Conservation (phyloP, 2,113 vertebrate species). For the Gymnorhina tibicen region DNA sequence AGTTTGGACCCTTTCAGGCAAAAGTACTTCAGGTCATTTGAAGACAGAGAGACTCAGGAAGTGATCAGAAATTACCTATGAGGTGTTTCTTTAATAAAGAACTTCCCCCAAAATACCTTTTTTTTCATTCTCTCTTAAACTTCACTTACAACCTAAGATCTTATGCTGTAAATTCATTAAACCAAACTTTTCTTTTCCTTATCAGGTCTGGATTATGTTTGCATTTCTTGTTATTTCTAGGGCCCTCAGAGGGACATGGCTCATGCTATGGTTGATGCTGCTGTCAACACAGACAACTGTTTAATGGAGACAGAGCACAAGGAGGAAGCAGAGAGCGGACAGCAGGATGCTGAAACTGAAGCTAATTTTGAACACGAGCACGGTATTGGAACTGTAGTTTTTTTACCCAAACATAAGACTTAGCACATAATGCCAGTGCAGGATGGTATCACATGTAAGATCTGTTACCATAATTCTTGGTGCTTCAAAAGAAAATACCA, state of each 20-base stretch:
- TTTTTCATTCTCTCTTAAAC: background rate
- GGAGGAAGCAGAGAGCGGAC: background rate
- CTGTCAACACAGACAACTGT: conserved; percentile 27
- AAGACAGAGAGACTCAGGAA: background rate
- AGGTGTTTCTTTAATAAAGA: background rate
- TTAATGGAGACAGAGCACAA: background rate
- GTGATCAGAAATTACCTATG: background rate
- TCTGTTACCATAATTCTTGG: background rate
- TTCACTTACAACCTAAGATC: background rate
- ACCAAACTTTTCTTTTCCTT: background rate
- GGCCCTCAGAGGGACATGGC: background rate
- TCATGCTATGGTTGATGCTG: background rate
- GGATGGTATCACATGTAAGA: background rate
- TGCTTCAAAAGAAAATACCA: background rate
- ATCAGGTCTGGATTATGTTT: background rate
- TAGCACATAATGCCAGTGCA: background rate
- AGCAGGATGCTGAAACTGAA: background rate
- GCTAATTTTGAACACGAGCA: background rate
- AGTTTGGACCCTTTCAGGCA: background rate
- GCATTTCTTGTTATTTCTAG: conserved; percentile 25
- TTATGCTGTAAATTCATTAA: background rate
- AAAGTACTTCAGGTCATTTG: background rate
- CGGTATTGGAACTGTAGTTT: background rate
- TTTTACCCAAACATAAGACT: background rate
- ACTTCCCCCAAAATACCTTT: background rate